Base-by-base conservation (phyloP, 1,140 invertebrate species). In the Camponotus floridanus region DNA sequence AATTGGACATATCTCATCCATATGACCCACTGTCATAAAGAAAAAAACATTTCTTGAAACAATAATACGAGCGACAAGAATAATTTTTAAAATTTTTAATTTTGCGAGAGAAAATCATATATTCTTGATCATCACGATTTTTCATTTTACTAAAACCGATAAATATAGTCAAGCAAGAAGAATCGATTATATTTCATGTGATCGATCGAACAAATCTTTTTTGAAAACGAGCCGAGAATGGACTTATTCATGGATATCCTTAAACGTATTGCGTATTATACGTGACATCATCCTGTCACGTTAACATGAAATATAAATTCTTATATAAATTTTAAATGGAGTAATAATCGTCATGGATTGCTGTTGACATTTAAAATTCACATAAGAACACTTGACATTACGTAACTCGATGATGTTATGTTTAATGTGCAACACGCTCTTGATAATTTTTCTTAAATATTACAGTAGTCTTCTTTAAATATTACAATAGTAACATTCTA, bases 401-500 rank as follows among this genome's bases (percentile, higher is more conserved):
- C 11, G 2, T 45, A 9, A 45, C 42, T 1, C 48, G 15, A 51
- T 51, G 48, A 18, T 15, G 48, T 51, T 51, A 18, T 18, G 48
- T 51, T 51, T 18, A 48, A 48, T 15, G 45, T 3, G 11, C 3
- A 13, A 18, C 15, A 51, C 45, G 45, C 15, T 51, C 13, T 3
- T 6, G 4, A 51, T 48, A 68, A 1, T 68, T 42, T 42, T 42
- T 21, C n/a, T 68, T 68, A 51, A 51, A 51, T 51, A 51, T 18
- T 51, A 51, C 48, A 51, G 42, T 76, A 62, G 74, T 45, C 45
- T 83, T 62, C 61, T 39, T 83, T 15, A 85, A 65, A 55, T 78
- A 85, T 65, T 78, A 78, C 57, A 89, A 92, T 93, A 93, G 92
- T 94, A 94, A 92, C 93, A 94, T 94, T 94, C 93, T 92, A 94